Evolutionary conservation across 2,113 vertebrate species (phyloP), one percentile per base, ranked within the genome.

Genomic region (Tyrannus savana): DNA sequence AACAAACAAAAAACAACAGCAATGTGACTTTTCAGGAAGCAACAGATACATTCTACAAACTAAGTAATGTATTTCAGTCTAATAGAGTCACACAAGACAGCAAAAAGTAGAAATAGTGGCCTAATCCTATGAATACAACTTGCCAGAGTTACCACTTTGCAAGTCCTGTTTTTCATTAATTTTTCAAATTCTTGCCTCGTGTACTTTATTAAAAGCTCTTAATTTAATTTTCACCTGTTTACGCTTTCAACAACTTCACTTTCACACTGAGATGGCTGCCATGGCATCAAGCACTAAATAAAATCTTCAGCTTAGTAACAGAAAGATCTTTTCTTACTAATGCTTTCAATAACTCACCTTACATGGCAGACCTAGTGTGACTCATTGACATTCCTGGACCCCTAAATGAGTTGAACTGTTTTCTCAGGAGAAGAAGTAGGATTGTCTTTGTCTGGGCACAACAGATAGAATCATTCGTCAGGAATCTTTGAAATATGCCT

Each of bases 221-320:
- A 76, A 94, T 94, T 96, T 89, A 78, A 90, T 97, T 96, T 93
- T 87, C 88, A 96, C 92, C 91, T 96, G 81, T 91, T 96, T 80
- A 89, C 0, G 1, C 74, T 95, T 96, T 86, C 89, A 95, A 62
- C 93, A 85, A 35, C 81, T 95, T 87, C 0, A 15, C 59, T 93
- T 96, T 80, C 90, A 91, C 78, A 46, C 55, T 67, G 46, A 83
- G 71, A 63, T 5, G 7, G 82, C 89, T 93, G 67, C 81, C 74
- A 69, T 91, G 91, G 83, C 62, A 91, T 74, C 74, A 66, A 85
- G 50, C 17, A 33, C 84, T 82, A 82, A 89, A 78, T 60, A 82
- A 89, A 85, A 91, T 87, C 81, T 92, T 79, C 89, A 94, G 46
- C 62, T 87, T 75, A 67, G 63, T 46, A 85, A 90, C 78, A 94